Percentiles rank a stretch among this genome's conserved stretches.
phyloP scores from a whole-genome alignment of 2,888 invertebrate species.

The Antitype chi region DNA sequence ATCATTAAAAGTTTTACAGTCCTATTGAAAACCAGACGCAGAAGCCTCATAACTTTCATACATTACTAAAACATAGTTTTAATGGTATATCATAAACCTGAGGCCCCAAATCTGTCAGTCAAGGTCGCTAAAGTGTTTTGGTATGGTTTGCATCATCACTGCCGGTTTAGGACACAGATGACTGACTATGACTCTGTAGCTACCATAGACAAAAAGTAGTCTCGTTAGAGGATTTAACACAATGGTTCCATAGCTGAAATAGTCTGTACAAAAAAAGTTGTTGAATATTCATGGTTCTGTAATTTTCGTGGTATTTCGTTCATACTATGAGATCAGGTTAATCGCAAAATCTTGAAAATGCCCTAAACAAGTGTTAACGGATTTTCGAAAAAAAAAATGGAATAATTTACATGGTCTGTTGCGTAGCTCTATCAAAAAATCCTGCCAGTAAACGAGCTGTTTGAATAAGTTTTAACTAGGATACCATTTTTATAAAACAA shows the following conservation, averaged over 20 bases:
- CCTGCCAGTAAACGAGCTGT: slow-evolving; percentile 7
- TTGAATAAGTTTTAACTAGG: not conserved
- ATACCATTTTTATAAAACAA: slow-evolving; percentile 7
- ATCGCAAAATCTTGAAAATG: slow-evolving; percentile 5
- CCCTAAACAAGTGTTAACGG: slow-evolving; percentile 31
- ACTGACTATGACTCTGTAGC: slow-evolving; percentile 70
- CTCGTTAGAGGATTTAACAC: slow-evolving; percentile 42
- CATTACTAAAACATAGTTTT: slow-evolving; percentile 54
- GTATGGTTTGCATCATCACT: slow-evolving; percentile 79
- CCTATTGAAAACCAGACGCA: slow-evolving; percentile 50
- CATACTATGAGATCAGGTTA: not conserved
- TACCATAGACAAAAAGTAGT: slow-evolving; percentile 46
- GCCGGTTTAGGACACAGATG: slow-evolving; percentile 76
- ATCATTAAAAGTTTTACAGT: slow-evolving; percentile 49
- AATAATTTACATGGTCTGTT: slow-evolving; percentile 47
- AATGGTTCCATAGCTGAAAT: slow-evolving; percentile 35
- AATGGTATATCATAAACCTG: slow-evolving; percentile 69
- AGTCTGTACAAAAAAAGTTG: slow-evolving; percentile 25
- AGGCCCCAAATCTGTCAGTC: slow-evolving; percentile 74
- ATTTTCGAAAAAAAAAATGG: slow-evolving; percentile 1
- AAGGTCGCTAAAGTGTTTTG: slow-evolving; percentile 78
- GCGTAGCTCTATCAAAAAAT: slow-evolving; percentile 22
- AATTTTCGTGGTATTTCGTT: slow-evolving; percentile 24
- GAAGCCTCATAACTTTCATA: slow-evolving; percentile 42
- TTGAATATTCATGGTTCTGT: slow-evolving; percentile 40